Percentiles rank a stretch among this genome's conserved stretches.
Evolutionary conservation across 1,140 invertebrate genomes (phyloP).

Genomic region (Pissodes strobi): DNA sequence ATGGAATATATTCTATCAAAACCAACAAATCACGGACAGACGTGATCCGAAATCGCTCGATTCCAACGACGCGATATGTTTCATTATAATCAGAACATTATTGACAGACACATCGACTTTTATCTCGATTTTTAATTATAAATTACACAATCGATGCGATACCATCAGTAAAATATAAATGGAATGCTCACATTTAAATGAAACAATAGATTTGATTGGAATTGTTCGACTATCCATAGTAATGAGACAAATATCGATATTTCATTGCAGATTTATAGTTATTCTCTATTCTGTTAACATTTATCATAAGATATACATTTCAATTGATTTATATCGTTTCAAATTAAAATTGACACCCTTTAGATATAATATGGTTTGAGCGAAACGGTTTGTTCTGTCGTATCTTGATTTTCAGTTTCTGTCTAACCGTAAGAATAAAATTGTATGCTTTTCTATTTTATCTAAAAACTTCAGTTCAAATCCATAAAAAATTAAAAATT

Average conservation of each 20-base stretch:
- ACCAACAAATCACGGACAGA: conserved; percentile 21
- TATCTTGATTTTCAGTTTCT: too few relatives aligned
- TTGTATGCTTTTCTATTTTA: too few relatives aligned
- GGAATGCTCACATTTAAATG: conserved; percentile 38
- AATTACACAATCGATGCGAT: conserved; percentile 37
- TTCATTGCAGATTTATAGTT: too few relatives aligned
- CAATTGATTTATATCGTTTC: too few relatives aligned
- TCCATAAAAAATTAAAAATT: too few relatives aligned
- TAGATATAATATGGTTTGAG: too few relatives aligned
- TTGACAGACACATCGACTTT: conserved; percentile 39
- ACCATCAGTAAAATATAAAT: conserved; percentile 36
- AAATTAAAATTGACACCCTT: too few relatives aligned
- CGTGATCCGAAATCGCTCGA: conserved; percentile 7
- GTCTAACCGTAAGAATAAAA: too few relatives aligned
- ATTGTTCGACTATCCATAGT: not conserved
- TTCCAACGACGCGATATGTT: conserved; percentile 31
- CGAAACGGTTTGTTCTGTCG: too few relatives aligned
- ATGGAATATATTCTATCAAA: conserved; percentile 24
- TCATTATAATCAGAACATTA: conserved; percentile 43
- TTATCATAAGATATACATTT: too few relatives aligned
- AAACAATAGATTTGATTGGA: conserved; percentile 31
- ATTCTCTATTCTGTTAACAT: too few relatives aligned
- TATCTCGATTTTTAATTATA: conserved; percentile 46
- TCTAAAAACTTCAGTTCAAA: too few relatives aligned
- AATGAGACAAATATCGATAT: not conserved